Evolutionary conservation across 1,140 invertebrate genomes (phyloP).

Genomic region (Hylaeus volcanicus): DNA sequence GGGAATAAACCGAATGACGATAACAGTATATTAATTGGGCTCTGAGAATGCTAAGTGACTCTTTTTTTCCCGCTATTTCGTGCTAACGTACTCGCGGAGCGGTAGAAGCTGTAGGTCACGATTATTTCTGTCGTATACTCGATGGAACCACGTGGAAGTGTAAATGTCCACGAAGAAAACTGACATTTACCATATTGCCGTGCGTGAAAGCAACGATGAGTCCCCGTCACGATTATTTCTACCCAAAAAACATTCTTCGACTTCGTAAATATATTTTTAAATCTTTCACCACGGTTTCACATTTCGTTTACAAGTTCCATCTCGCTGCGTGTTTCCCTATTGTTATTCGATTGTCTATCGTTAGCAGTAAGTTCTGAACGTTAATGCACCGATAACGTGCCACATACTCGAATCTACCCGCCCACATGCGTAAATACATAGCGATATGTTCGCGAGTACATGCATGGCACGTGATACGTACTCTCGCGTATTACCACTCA

Average conservation of each 20-base stretch:
- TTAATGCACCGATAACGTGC: conserved; percentile 10
- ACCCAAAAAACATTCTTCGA: not conserved
- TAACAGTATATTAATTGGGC: conserved; percentile 27
- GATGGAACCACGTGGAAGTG: not conserved
- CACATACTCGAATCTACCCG: conserved; percentile 35
- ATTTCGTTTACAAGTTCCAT: not conserved
- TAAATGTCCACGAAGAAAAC: not conserved
- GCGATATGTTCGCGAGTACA: no score
- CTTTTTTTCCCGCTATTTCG: conserved; percentile 31
- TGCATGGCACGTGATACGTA: not conserved
- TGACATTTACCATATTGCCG: no score
- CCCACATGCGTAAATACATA: conserved; percentile 9
- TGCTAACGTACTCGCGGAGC: not conserved
- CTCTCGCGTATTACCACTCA: not conserved
- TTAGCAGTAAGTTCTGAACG: not conserved
- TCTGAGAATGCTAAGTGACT: conserved; percentile 1
- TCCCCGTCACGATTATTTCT: not conserved
- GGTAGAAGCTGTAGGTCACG: not conserved
- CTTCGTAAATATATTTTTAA: not conserved
- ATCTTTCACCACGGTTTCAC: not conserved
- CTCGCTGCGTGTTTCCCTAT: no score
- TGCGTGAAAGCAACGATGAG: not conserved
- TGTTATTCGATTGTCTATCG: not conserved
- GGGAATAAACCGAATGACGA: not conserved
- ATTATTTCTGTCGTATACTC: conserved; percentile 12